These are phyloP conservation scores for Psilopsiagon aurifrons DNA, from an alignment of 2,113 vertebrate species.

Conservation along the genomic window DNA sequence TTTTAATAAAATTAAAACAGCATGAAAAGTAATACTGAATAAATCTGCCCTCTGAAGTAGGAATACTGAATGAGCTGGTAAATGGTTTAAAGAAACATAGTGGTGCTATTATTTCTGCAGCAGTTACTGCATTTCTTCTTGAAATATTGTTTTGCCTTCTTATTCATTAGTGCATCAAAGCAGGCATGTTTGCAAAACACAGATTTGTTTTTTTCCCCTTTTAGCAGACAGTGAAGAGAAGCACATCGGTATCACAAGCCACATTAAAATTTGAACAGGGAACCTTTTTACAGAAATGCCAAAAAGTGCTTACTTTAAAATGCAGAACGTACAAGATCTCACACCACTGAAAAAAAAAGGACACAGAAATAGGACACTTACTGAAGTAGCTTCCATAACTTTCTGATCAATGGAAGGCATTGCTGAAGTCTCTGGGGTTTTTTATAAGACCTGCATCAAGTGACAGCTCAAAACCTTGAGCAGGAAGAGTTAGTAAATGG, in stretches of 20 bases:
- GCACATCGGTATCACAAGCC: not conserved
- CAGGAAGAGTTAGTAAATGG: not conserved
- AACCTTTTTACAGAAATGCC: not conserved
- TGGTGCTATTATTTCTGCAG: not conserved
- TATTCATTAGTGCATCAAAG: not conserved
- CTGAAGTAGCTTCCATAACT: not conserved
- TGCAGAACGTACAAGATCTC: not conserved
- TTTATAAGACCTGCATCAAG: not conserved
- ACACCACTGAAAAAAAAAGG: not conserved
- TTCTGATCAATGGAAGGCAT: not conserved
- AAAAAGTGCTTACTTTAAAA: not conserved
- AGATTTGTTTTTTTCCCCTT: not conserved
- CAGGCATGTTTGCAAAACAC: not conserved
- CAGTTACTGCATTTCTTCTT: not conserved
- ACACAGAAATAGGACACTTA: not conserved
- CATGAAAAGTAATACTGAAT: not conserved
- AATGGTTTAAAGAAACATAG: not conserved
- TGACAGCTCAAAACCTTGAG: not conserved
- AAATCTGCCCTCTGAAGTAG: not conserved
- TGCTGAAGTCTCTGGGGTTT: not conserved
- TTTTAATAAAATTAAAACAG: not conserved
- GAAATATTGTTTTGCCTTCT: not conserved
- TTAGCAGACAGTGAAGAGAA: not conserved
- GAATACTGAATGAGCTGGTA: not conserved
- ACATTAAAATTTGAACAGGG: constrained; percentile 25